phyloP scores from a whole-genome alignment of 2,113 vertebrate genomes.

The Amphiprion ocellaris region DNA sequence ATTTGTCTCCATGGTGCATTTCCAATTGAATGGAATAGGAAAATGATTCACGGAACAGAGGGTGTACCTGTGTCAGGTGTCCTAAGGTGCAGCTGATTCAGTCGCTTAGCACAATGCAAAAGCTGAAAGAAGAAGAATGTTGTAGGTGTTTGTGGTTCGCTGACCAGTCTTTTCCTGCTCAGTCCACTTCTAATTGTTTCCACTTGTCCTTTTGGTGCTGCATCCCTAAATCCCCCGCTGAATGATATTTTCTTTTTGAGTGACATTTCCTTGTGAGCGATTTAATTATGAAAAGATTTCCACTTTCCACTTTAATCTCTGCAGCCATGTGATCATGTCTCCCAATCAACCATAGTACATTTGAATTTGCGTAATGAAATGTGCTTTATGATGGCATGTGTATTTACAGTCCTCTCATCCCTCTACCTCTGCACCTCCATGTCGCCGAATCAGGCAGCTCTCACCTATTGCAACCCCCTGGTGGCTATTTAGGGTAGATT shows the following conservation, averaged over 20 bases:
- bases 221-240: constrained; percentile 52
- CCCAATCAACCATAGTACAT: constrained; percentile 33
- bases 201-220: constrained; percentile 42
- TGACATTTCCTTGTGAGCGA: constrained; percentile 64
- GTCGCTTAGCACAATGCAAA: constrained; percentile 20
- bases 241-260: constrained; percentile 56
- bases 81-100: constrained; percentile 4
- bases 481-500: constrained; percentile 41
- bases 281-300: constrained; percentile 49
- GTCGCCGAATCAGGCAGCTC: not conserved
- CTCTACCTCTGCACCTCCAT: constrained; percentile 1
- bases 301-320: constrained; percentile 46
- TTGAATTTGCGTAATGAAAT: constrained; percentile 44
- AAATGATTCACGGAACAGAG: constrained; percentile 16
- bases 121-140: constrained; percentile 22
- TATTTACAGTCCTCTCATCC: constrained; percentile 13
- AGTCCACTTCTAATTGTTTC: constrained; percentile 46
- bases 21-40: constrained; percentile 26
- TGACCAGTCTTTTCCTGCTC: constrained; percentile 42
- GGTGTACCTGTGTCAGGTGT: constrained; percentile 34
- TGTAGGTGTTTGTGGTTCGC: constrained; percentile 30
- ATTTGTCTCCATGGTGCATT: constrained; percentile 5
- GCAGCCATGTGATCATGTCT: constrained; percentile 15
- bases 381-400: constrained; percentile 26
- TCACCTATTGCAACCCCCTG: constrained; percentile 31